Evolutionary conservation across 2,888 invertebrate species (phyloP).

Genomic region (Drosophila diplacantha): DNA sequence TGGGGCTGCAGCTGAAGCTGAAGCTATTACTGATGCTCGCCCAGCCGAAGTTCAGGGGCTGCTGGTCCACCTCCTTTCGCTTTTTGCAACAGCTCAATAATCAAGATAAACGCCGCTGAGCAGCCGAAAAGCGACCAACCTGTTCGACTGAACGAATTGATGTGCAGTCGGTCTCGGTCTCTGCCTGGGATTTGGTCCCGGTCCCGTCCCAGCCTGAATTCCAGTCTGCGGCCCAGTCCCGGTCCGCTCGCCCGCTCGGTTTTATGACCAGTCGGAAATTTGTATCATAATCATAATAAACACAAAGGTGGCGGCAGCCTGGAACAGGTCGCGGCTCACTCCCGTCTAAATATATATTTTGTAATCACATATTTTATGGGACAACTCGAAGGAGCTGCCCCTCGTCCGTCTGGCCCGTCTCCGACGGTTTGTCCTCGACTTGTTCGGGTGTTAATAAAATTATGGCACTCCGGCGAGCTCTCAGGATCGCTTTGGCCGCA

Average conservation of each 20-base stretch:
- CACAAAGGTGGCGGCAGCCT: conserved; percentile 53
- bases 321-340: conserved; percentile 35
- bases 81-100: conserved; percentile 57
- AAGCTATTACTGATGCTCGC: conserved; percentile 15
- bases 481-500: conserved; percentile 5
- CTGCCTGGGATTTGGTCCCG: conserved; percentile 10
- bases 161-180: conserved; percentile 45
- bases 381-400: conserved; percentile 45
- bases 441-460: conserved; percentile 65
- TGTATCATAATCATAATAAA: conserved; percentile 66
- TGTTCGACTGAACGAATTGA: conserved; percentile 69
- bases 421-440: conserved; percentile 38
- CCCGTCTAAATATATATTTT: conserved; percentile 62
- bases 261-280: conserved; percentile 60
- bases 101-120: conserved; percentile 61
- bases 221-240: conserved; percentile 15
- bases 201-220: conserved; percentile 1
- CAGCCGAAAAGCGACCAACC: conserved; percentile 59
- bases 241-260: conserved; percentile 7
- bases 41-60: conserved; percentile 45
- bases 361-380: conserved; percentile 71
- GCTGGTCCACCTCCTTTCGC: conserved; percentile 39
- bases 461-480: conserved; percentile 47
- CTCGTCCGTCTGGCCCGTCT: conserved; percentile 21
- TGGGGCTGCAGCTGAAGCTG: conserved; percentile 31